Conservation (phyloP, 2,797 vertebrate species). For the Acrossocheilus fasciatus region DNA sequence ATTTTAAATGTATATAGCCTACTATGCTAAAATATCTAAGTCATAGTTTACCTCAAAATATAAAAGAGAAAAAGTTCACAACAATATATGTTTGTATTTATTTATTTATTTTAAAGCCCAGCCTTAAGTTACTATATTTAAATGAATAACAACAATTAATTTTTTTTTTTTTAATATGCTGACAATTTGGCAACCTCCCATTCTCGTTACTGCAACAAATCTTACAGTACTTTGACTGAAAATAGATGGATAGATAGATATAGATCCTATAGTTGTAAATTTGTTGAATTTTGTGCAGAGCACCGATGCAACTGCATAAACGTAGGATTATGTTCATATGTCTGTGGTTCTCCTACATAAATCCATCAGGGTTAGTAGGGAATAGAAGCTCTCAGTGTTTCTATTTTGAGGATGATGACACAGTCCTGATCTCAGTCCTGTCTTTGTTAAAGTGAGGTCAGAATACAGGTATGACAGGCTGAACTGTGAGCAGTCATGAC, state of each 20-base stretch:
- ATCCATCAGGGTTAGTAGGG: conserved; percentile 1
- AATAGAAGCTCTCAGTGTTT: background rate
- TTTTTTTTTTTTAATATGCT: no score
- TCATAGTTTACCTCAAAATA: background rate
- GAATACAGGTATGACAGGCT: background rate
- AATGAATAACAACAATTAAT: no score
- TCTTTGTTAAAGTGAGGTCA: background rate
- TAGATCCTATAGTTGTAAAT: no score
- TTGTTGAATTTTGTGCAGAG: background rate
- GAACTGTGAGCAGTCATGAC: conserved; percentile 35
- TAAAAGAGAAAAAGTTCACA: background rate
- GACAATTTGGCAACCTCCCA: background rate
- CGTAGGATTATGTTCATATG: background rate
- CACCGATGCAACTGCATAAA: background rate
- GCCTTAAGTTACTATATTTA: background rate
- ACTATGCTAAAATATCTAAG: no score
- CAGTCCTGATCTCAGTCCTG: conserved; percentile 12
- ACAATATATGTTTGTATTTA: background rate
- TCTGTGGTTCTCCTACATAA: background rate
- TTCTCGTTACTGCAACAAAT: background rate
- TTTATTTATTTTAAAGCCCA: no score
- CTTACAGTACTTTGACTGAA: no score
- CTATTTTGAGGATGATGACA: conserved; percentile 13
- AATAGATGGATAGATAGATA: no score
- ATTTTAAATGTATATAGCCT: no score